Conservation (phyloP, 2,888 invertebrate species). For the Drosophila meridionalis region DNA sequence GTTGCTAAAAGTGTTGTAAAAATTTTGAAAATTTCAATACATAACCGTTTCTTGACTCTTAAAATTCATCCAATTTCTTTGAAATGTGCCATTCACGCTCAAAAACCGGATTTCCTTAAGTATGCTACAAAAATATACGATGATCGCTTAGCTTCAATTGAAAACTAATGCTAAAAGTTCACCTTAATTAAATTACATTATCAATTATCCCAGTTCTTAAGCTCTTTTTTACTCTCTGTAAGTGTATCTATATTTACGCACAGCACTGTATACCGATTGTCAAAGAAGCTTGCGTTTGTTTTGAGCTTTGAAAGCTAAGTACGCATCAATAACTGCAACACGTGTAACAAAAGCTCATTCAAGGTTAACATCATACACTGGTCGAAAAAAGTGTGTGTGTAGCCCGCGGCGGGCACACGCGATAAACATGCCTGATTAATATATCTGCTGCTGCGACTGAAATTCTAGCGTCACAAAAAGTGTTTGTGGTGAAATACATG, state of each 20-base stretch:
- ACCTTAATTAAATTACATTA: not conserved
- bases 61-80: no score
- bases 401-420: not conserved
- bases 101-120: not conserved
- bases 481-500: not conserved
- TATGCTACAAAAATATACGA: not conserved
- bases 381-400: conserved; percentile 21
- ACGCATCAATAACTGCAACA: conserved; percentile 3
- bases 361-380: conserved; percentile 23
- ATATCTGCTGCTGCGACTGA: not conserved
- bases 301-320: conserved; percentile 24
- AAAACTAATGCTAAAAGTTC: not conserved
- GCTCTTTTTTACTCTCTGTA: not conserved
- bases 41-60: no score
- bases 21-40: no score
- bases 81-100: no score
- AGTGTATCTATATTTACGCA: not conserved
- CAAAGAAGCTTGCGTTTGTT: conserved; percentile 1
- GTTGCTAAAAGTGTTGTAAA: no score
- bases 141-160: not conserved
- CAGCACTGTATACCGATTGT: conserved; percentile 15
- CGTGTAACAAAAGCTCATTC: conserved; percentile 25
- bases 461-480: not conserved
- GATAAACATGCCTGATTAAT: not conserved
- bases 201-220: not conserved